Evolutionary conservation across 2,797 vertebrate species (phyloP).

Genomic region (Rhinoraja longicauda): DNA sequence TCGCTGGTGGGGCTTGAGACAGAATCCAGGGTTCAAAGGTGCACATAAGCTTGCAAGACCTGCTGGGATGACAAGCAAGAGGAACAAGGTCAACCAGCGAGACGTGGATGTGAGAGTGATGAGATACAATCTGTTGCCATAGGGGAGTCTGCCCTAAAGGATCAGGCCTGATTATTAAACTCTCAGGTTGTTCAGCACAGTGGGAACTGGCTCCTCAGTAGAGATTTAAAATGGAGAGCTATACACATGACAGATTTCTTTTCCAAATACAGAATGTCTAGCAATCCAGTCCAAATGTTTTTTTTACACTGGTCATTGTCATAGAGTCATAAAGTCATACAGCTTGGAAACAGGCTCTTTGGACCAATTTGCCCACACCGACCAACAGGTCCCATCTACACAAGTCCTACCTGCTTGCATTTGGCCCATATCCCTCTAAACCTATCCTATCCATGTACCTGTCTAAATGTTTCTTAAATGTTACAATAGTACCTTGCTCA

Average conservation of each 20-base stretch:
- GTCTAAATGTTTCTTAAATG: too few relatives aligned
- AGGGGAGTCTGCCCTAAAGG: background rate
- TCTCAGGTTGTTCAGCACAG: too few relatives aligned
- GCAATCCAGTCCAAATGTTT: background rate
- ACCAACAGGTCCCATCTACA: too few relatives aligned
- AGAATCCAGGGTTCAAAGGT: background rate
- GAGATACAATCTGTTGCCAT: background rate
- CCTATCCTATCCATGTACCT: too few relatives aligned
- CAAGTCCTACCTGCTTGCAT: too few relatives aligned
- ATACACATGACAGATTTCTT: background rate
- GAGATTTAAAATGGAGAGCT: background rate
- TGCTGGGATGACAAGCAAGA: background rate
- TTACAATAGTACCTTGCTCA: too few relatives aligned
- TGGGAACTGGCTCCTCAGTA: background rate
- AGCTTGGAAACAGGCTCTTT: too few relatives aligned
- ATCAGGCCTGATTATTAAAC: background rate
- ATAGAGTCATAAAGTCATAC: too few relatives aligned
- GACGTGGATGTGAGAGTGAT: background rate
- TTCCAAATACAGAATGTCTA: background rate
- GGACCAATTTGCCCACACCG: too few relatives aligned
- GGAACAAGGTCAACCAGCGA: background rate
- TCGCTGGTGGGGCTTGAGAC: background rate
- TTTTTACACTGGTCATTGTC: background rate
- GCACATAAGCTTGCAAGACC: background rate
- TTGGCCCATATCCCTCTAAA: too few relatives aligned